Evolutionary conservation across 2,797 vertebrate species (phyloP).

Genomic region (Sitta carolinensis): DNA sequence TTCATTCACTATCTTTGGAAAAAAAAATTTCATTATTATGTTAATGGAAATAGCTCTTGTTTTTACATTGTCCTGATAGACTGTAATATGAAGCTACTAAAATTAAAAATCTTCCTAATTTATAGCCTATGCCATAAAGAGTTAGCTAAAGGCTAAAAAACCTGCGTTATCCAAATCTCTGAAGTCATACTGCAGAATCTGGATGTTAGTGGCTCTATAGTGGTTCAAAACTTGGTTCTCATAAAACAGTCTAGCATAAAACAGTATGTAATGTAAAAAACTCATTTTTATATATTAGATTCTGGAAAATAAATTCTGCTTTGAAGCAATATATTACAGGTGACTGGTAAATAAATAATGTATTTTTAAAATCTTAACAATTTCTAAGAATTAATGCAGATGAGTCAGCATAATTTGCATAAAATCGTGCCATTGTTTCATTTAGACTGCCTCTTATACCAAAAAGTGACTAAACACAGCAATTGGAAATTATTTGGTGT

Average conservation of each 20-base stretch:
- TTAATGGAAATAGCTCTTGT: conserved; percentile 34
- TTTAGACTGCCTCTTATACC: neutral
- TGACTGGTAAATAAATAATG: neutral
- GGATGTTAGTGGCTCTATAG: neutral
- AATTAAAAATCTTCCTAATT: neutral
- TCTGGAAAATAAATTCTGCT: neutral
- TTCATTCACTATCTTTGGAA: conserved; percentile 31
- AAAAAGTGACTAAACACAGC: neutral
- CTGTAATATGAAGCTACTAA: neutral
- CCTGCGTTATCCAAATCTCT: neutral
- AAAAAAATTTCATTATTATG: conserved; percentile 49
- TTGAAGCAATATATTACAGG: neutral
- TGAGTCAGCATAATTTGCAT: neutral
- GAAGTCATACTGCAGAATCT: neutral
- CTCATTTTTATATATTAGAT: neutral
- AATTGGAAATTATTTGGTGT: neutral
- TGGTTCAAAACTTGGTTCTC: neutral
- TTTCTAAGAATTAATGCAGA: neutral
- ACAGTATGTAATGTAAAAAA: neutral
- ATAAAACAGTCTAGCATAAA: neutral
- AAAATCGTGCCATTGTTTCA: neutral
- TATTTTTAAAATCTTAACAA: neutral
- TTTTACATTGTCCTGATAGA: neutral
- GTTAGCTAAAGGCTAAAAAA: neutral
- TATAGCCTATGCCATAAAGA: neutral